Evolutionary conservation across 2,113 vertebrate genomes (phyloP), one percentile per base, ranked within the genome.

Genomic region (Herpailurus yagouaroundi): DNA sequence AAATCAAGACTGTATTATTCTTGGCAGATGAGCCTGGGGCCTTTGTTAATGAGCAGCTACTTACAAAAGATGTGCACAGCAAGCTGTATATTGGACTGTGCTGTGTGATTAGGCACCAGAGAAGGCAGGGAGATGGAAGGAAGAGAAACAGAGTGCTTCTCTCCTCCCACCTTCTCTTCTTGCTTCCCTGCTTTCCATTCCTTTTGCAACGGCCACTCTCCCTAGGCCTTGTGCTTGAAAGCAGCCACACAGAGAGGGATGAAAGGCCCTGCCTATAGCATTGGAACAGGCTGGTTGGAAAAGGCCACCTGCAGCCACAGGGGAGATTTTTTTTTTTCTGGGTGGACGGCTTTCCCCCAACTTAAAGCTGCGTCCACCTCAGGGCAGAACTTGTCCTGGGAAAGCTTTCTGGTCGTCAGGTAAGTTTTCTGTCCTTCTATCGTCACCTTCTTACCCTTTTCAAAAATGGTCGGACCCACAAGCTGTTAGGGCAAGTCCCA

Each of bases 401-500:
- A 93, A 95, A 91, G 73, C 81, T 83, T 90, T 95, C 91, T 64
- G 50, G 27, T 85, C 93, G 95, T 95, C 82, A 96, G 52, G 50
- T 60, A 71, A 50, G 31, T 74, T 95, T 85, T 41, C 33, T 8
- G 89, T 83, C 52, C 38, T 92, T 91, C 45, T 5, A 57, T 6
- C n/a, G 66, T 95, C 71, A 89, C 57, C 66, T 60, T 84, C 69
- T 60, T 63, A 89, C 41, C 94, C 89, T 95, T 96, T 97, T 96
- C 77, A 89, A 95, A 95, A 98, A 63, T 55, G 38, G 29, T 82
- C 64, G 89, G 89, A 97, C 83, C 77, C 82, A 41, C 50, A 80
- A 83, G 90, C n/a, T 88, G 63, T 95, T 66, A 93, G 94, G 45
- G 86, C 73, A 97, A 87, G 57, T 38, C 71, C 60, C 68, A 73